Evolutionary conservation across 2,113 vertebrate genomes (phyloP).

Genomic region (Spermophilus dauricus): DNA sequence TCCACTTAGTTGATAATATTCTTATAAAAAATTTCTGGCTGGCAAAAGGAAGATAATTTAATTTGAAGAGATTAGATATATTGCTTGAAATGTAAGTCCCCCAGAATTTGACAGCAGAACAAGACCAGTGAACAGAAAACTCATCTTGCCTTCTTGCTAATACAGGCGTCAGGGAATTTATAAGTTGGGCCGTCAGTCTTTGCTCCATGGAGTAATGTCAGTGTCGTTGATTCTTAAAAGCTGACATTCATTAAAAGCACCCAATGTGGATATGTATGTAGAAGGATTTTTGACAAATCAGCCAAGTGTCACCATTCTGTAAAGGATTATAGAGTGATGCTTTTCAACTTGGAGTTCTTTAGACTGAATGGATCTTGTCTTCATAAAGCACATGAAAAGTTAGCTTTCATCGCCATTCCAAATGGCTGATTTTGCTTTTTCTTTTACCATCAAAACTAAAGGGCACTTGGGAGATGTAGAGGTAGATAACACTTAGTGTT

Average conservation of each 20-base stretch:
- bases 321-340: conserved; percentile 70
- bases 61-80: conserved; percentile 82
- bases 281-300: conserved; percentile 81
- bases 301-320: conserved; percentile 73
- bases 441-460: background rate
- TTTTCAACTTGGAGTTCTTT: conserved; percentile 57
- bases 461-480: background rate
- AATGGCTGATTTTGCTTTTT: conserved; percentile 49
- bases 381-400: conserved; percentile 55
- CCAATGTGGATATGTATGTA: conserved; percentile 65
- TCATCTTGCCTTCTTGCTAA: conserved; percentile 70
- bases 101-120: conserved; percentile 81
- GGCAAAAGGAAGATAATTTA: conserved; percentile 83
- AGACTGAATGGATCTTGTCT: conserved; percentile 61
- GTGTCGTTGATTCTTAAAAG: conserved; percentile 71
- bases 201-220: conserved; percentile 73
- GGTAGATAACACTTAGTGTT: background rate
- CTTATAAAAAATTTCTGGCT: conserved; percentile 77
- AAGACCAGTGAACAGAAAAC: conserved; percentile 77
- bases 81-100: conserved; percentile 78
- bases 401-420: background rate
- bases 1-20: conserved; percentile 85
- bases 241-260: conserved; percentile 82
- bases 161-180: conserved; percentile 76
- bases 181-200: conserved; percentile 78